Evolutionary conservation across 2,888 invertebrate genomes (phyloP).

Genomic region (Eubasilissa splendida): DNA sequence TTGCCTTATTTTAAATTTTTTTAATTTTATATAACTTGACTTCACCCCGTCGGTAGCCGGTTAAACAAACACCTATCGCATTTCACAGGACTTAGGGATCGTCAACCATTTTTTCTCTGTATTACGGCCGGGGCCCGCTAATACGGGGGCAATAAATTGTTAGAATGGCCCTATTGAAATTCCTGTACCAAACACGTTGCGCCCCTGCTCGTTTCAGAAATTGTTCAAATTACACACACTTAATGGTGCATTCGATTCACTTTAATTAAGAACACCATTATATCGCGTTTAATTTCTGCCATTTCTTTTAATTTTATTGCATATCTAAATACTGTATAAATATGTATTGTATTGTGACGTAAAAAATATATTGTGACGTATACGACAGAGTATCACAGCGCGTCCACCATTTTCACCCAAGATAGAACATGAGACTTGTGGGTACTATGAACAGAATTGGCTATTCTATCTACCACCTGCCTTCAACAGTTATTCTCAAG

Average conservation of each 20-base stretch:
- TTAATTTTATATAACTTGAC: no score
- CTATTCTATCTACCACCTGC: no score
- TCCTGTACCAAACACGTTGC: constrained; percentile 48
- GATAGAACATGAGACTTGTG: no score
- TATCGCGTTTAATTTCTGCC: background rate
- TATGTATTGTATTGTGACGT: no score
- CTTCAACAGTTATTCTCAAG: no score
- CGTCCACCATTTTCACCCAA: no score
- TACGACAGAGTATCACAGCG: no score
- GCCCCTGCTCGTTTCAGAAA: constrained; percentile 22
- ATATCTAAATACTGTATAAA: no score
- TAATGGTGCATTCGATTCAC: constrained; percentile 36
- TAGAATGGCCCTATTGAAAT: constrained; percentile 62
- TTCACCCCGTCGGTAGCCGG: background rate
- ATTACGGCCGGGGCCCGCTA: constrained; percentile 58
- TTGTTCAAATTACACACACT: constrained; percentile 32
- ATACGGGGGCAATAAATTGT: constrained; percentile 62
- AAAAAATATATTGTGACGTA: no score
- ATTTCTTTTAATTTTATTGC: no score
- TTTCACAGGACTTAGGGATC: constrained; percentile 32
- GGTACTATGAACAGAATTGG: no score
- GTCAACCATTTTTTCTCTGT: constrained; percentile 48
- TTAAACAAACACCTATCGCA: constrained; percentile 38
- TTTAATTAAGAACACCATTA: constrained; percentile 21
- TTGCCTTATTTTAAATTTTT: no score